Evolutionary conservation across 2,888 invertebrate genomes (phyloP), one percentile per base, ranked within the genome.

Genomic region (Leucozona laternaria): DNA sequence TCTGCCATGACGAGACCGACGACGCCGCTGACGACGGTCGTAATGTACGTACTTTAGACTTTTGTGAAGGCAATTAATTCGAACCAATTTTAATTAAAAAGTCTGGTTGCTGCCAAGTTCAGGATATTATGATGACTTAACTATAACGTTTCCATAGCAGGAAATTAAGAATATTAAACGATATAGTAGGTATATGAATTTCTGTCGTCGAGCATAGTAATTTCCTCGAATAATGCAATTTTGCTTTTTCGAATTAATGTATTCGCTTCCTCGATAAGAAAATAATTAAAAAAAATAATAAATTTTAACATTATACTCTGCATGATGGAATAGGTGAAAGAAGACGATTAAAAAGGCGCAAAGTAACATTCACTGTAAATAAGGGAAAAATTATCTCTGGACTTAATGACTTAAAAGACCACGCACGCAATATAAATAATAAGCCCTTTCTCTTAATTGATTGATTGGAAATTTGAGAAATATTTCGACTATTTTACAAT

Each of bases 51-150:
- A 68, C 70, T 70, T 68, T 20, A 48, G 28, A 64, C 45, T 64
- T 53, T 17, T 76, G 62, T 55, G 40, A 45, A 75, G 64, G 64
- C 68, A 84, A 84, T 84, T 79, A 84, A 71, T 79, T 84, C 37
- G 25, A 71, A 71, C 64, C 79, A 79, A 75, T 79, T 84, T 84
- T 76, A 84, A 84, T 84, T 84, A 84, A 84, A 83, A 84, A 71
- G 4, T 53, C 22, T 17, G 53, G 25, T 43, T 34, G 34, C 66
- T 66, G 43, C 15, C 31, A 60, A 45, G 72, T 66, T 64, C 45
- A 40, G 22, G 37, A 64, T 64, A 64, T 60, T 53, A 50, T 64
- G 64, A 45, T 64, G 64, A 37, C 50, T 68, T 48, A 34, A 68
- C 66, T 50, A 50, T 50, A 50, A 15, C 50, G 10, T 34, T 43